Evolutionary conservation across 2,888 invertebrate genomes (phyloP), one percentile per base, ranked within the genome.

Genomic region (Cantharis nigra): DNA sequence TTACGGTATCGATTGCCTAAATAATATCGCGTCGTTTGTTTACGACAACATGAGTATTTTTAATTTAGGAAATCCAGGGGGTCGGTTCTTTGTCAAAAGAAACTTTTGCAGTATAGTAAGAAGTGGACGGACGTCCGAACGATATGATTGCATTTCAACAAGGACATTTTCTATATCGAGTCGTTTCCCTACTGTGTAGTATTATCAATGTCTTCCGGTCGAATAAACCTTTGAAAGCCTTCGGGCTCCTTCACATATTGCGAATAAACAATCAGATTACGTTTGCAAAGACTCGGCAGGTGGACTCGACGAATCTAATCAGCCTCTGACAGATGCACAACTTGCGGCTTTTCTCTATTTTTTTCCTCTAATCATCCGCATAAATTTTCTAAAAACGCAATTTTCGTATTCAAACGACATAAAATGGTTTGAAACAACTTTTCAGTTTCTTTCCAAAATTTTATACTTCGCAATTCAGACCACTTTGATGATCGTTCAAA

Each of bases 231-330:
- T 64, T 78, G 79, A 77, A 74, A 78, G 76, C 73, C 77, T 75
- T 67, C 71, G 49, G 78, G 76, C 69, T 64, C 74, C 65, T 67
- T 80, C 80, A 79, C 81, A 79, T 81, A 83, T 81, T 81, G 82
- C 79, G 80, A 82, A 82, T 79, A 82, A 82, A 83, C 81, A 81
- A 82, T 81, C 79, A 81, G 82, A 83, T 82, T 81, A 80, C 80
- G 78, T 81, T 76, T 79, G 76, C 77, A 70, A 78, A 73, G 65
- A 70, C 72, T 75, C 67, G 67, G 70, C 76, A 75, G 78, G 77
- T 76, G 78, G 79, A 76, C 75, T 75, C 69, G 72, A 71, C 78
- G 76, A 75, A 76, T 80, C 78, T 80, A 80, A 80, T 81, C 81
- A 80, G 75, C 16, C 33, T 28, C 77, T 77, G 77, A 75, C 79